phyloP scores from a whole-genome alignment of 2,888 invertebrate genomes.

The Tolmerus cingulatus region DNA sequence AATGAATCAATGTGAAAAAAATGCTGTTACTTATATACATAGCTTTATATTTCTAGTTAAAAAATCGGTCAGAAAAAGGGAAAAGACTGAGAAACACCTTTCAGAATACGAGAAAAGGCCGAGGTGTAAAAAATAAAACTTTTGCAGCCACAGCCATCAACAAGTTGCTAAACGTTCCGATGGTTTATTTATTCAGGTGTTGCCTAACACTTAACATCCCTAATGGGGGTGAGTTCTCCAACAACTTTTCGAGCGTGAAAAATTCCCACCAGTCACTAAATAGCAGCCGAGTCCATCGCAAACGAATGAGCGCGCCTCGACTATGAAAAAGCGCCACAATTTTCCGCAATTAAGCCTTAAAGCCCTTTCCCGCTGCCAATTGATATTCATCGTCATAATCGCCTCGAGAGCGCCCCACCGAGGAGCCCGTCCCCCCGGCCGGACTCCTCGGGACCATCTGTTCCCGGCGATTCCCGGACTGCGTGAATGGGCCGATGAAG shows the following conservation, averaged over 20 bases:
- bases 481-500: conserved; percentile 20
- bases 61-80: background rate
- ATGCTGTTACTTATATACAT: no score
- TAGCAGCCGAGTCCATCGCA: background rate
- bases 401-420: background rate
- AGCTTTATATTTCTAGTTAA: background rate
- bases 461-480: background rate
- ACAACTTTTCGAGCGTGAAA: background rate
- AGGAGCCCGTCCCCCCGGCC: background rate
- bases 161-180: background rate
- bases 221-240: background rate
- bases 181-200: background rate
- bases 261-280: conserved; percentile 2
- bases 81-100: background rate
- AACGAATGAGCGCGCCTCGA: background rate
- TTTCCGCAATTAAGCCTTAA: conserved; percentile 37
- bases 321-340: conserved; percentile 12
- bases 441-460: background rate
- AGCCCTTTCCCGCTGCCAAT: background rate
- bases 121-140: background rate
- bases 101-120: background rate
- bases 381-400: conserved; percentile 36
- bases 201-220: background rate
- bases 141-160: background rate
- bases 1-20: no score